phyloP scores from a whole-genome alignment of 2,888 invertebrate genomes.

The Torymus auratus region DNA sequence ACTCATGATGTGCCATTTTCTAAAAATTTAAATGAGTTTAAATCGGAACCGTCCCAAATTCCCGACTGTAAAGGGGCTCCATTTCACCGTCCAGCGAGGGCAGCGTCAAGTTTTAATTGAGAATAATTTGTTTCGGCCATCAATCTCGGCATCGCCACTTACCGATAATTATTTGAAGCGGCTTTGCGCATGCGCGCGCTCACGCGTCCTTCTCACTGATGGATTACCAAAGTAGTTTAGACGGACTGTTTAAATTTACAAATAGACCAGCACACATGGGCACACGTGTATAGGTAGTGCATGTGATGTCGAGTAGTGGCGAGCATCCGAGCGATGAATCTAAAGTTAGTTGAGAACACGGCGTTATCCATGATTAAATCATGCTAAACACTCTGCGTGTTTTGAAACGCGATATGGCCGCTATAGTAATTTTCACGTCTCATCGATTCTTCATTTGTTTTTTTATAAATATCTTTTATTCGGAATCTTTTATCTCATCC shows the following conservation, averaged over 20 bases:
- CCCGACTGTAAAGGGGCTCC: background rate
- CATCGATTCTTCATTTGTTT: no score
- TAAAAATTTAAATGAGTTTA: no score
- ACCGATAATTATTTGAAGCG: slow-evolving; percentile 35
- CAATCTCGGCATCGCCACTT: slow-evolving; percentile 21
- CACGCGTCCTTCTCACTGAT: background rate
- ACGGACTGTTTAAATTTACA: slow-evolving; percentile 36
- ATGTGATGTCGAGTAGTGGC: background rate
- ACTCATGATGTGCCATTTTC: no score
- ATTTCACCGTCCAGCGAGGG: background rate
- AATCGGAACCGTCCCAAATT: background rate
- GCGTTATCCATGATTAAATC: slow-evolving; percentile 20
- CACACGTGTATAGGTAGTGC: background rate
- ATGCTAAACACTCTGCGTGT: background rate
- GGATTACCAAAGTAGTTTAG: slow-evolving; percentile 26
- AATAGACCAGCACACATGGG: background rate
- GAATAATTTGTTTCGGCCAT: slow-evolving; percentile 35
- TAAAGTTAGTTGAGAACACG: slow-evolving; percentile 16
- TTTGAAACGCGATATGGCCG: background rate
- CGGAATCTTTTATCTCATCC: no score
- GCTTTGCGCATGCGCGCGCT: background rate
- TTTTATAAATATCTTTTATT: no score
- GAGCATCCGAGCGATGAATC: slow-evolving; percentile 10
- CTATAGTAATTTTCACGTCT: background rate
- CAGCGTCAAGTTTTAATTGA: slow-evolving; percentile 30